These are phyloP conservation scores for Phyto melanocephala DNA, from an alignment of 2,888 invertebrate species.

Conservation along the genomic window DNA sequence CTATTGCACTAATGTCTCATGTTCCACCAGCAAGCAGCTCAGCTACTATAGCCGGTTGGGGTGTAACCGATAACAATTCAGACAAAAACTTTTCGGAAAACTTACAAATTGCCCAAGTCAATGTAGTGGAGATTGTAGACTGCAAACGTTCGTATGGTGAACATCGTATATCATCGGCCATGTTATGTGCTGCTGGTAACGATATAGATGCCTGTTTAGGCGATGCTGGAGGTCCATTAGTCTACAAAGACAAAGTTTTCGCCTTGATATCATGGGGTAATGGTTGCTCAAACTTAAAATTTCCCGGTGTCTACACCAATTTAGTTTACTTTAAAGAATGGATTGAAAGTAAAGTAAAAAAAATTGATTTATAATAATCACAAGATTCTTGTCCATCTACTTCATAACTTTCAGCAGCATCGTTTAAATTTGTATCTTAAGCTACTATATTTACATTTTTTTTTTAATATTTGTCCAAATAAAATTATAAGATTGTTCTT, in stretches of 20 bases:
- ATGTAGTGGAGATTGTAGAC: slow-evolving; percentile 67
- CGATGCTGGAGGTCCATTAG: slow-evolving; percentile 75
- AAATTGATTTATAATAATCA: no score
- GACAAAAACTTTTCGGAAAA: slow-evolving; percentile 67
- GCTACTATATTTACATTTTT: no score
- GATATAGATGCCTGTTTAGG: slow-evolving; percentile 75
- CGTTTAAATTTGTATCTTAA: no score
- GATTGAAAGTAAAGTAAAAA: slow-evolving; percentile 16
- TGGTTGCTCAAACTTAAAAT: slow-evolving; percentile 68
- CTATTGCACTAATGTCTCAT: slow-evolving; percentile 81
- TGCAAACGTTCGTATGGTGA: slow-evolving; percentile 69
- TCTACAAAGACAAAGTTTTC: slow-evolving; percentile 67
- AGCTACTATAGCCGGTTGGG: slow-evolving; percentile 74
- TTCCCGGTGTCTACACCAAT: slow-evolving; percentile 55
- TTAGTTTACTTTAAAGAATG: slow-evolving; percentile 26
- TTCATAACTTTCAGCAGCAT: no score
- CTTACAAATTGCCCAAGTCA: slow-evolving; percentile 70
- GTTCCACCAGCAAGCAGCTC: slow-evolving; percentile 65
- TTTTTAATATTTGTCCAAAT: no score
- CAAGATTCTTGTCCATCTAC: no score
- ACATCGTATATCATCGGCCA: slow-evolving; percentile 68
- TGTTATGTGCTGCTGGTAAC: slow-evolving; percentile 72
- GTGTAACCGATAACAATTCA: slow-evolving; percentile 63
- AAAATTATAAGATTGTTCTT: no score
- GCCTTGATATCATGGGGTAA: slow-evolving; percentile 76